phyloP scores from a whole-genome alignment of 2,888 invertebrate species.

The Tinea trinotella region DNA sequence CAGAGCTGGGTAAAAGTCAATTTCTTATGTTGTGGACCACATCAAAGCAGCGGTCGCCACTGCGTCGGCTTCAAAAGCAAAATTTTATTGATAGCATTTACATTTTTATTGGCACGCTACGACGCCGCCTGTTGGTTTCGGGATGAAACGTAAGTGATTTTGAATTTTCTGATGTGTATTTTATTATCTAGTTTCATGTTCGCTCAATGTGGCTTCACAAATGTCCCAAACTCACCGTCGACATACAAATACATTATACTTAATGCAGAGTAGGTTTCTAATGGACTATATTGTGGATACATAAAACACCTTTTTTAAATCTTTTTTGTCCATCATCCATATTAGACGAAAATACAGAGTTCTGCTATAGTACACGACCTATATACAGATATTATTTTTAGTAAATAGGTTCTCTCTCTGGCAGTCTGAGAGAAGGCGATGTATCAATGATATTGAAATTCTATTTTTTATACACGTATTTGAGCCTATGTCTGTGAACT shows the following conservation, averaged over 20 bases:
- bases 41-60: constrained; percentile 51
- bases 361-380: too few relatives aligned
- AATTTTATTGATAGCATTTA: constrained; percentile 67
- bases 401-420: too few relatives aligned
- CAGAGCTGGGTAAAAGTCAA: constrained; percentile 41
- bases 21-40: constrained; percentile 47
- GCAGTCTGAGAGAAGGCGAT: too few relatives aligned
- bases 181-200: constrained; percentile 69
- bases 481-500: neutral
- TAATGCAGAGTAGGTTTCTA: neutral
- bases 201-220: constrained; percentile 57
- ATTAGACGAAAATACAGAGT: too few relatives aligned
- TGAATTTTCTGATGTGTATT: constrained; percentile 71
- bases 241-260: neutral
- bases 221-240: neutral
- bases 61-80: constrained; percentile 61
- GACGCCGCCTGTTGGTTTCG: constrained; percentile 53
- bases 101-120: constrained; percentile 70
- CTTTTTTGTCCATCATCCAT: too few relatives aligned
- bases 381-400: too few relatives aligned
- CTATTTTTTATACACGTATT: neutral
- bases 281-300: too few relatives aligned
- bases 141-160: constrained; percentile 70
- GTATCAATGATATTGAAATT: neutral
- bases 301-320: too few relatives aligned